Evolutionary conservation across 2,797 vertebrate species (phyloP).

Genomic region (Triplophysa bombifrons): DNA sequence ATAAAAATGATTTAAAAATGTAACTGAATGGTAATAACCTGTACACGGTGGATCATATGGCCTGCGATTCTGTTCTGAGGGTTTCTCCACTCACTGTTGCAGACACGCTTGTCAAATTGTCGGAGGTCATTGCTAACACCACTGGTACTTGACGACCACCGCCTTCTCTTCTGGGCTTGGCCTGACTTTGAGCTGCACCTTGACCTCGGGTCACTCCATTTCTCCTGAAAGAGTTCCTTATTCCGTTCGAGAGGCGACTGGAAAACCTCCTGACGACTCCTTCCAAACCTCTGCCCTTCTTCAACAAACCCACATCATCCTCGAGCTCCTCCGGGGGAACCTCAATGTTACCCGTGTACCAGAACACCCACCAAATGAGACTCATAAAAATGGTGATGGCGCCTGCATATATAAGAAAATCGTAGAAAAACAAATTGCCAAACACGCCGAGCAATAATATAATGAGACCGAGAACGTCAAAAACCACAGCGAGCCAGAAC

Average conservation of each 20-base stretch:
- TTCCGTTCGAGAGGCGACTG: conserved; percentile 67
- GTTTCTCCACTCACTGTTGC: conserved; percentile 49
- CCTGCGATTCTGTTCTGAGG: conserved; percentile 59
- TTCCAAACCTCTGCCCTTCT: conserved; percentile 65
- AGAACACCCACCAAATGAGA: conserved; percentile 94
- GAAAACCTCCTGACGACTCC: conserved; percentile 74
- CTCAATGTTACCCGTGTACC: conserved; percentile 92
- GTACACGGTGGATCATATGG: conserved; percentile 56
- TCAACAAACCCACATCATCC: conserved; percentile 78
- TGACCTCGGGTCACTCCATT: conserved; percentile 24
- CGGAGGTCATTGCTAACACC: conserved; percentile 3
- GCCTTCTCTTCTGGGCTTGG: conserved; percentile 42
- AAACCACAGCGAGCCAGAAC: conserved; percentile 88
- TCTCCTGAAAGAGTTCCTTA: conserved; percentile 63
- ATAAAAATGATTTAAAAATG: neutral
- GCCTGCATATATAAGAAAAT: conserved; percentile 90
- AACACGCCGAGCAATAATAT: conserved; percentile 85
- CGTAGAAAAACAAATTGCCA: conserved; percentile 80
- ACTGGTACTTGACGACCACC: neutral
- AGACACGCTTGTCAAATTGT: conserved; percentile 43
- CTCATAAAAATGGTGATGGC: conserved; percentile 89
- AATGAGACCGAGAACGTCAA: conserved; percentile 80
- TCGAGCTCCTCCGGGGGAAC: conserved; percentile 77
- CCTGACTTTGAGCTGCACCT: conserved; percentile 4
- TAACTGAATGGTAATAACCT: conserved; percentile 22